Evolutionary conservation across 2,888 invertebrate genomes (phyloP), one percentile per base, ranked within the genome.

Genomic region (Pterostichus niger): DNA sequence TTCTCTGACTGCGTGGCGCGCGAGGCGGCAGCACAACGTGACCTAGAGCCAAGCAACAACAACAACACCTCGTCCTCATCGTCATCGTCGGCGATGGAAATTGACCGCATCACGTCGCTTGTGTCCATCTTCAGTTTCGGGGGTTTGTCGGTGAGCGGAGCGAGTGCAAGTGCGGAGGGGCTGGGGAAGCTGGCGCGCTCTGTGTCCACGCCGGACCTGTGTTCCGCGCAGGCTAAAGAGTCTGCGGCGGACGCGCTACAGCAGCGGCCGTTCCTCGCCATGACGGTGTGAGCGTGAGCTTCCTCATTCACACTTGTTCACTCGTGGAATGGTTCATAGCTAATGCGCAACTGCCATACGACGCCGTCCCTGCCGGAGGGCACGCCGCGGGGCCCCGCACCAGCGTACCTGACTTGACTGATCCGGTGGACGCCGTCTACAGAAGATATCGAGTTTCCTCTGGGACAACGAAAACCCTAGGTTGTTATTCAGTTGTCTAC

Each of bases 101-200:
- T 92, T 85, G 92, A 93, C 87, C 89, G 92, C 85, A 92, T 93
- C 85, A 92, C 92, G 54, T 92, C 92, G 84, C 87, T 93, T 84
- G 92, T 92, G 85, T 92, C 92, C 75, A 92, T 92, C 86, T 92
- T 92, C 88, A 92, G 92, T 87, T 92, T 93, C 86, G 91, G 91
- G 78, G 90, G 61, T 17, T 49, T 82, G 33, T 10, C 71, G n/a
- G 64, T 64, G 64, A 64, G 64, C 31, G 64, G 46, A 15, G 61
- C 54, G 6, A 86, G 40, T 85, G 87, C 61, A 83, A 83, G 79
- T 49, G 35, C 33, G 33, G 52, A 56, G 0, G 64, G 64, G 10
- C 10, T 64, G 6, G 64, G 64, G 33, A 89, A 89, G 85, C 87
- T 89, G 85, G 90, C 90, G 85, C 88, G 91, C 85, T 91, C 92